Conservation (phyloP, 1,140 invertebrate genomes). For the Heterodera schachtii region DNA sequence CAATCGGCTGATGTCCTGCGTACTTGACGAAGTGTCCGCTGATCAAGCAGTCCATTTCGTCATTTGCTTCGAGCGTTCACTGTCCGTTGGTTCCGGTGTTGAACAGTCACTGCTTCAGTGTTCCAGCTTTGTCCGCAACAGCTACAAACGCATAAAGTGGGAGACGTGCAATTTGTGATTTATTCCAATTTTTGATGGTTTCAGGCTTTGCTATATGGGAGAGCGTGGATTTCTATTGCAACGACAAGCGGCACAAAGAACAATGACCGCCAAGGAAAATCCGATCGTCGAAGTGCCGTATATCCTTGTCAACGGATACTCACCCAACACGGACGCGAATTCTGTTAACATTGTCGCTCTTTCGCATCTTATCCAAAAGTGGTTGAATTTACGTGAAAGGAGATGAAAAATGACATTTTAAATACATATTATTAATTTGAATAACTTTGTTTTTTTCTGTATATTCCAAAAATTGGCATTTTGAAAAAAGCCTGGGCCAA, state of each 20-base stretch:
- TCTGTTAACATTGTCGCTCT: slow-evolving; percentile 58
- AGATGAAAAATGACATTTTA: not conserved
- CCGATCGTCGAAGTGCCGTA: slow-evolving; percentile 64
- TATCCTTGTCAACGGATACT: slow-evolving; percentile 44
- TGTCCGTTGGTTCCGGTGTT: slow-evolving; percentile 45
- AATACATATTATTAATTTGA: no score
- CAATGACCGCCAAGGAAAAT: slow-evolving; percentile 55
- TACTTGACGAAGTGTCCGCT: slow-evolving; percentile 55
- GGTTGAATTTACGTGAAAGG: slow-evolving; percentile 43
- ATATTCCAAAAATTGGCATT: no score
- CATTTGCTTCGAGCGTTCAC: slow-evolving; percentile 59
- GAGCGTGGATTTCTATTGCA: slow-evolving; percentile 59
- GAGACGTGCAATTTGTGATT: not conserved
- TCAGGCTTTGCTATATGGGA: slow-evolving; percentile 56
- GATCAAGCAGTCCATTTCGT: slow-evolving; percentile 58
- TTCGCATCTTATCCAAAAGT: slow-evolving; percentile 59
- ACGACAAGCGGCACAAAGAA: slow-evolving; percentile 59
- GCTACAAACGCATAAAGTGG: slow-evolving; percentile 58
- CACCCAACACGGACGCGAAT: slow-evolving; percentile 58
- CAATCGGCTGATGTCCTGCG: slow-evolving; percentile 61
- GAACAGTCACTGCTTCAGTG: slow-evolving; percentile 57
- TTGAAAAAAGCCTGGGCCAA: no score
- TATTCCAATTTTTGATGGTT: not conserved
- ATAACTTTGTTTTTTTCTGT: no score
- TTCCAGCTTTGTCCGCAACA: slow-evolving; percentile 58